phyloP scores from a whole-genome alignment of 1,140 invertebrate species.

The Spodoptera frugiperda region DNA sequence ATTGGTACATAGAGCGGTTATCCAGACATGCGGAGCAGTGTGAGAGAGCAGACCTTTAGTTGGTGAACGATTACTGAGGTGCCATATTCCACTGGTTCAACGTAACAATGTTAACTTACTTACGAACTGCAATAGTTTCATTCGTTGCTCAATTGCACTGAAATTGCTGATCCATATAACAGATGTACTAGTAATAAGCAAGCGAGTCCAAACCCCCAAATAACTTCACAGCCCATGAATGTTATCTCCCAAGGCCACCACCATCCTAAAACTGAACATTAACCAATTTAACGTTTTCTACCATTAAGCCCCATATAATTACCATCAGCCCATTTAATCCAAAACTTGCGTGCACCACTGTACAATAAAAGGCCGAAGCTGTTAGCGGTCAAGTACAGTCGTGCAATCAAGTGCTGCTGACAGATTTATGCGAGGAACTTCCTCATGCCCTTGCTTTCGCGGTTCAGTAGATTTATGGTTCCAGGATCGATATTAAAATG shows the following conservation, averaged over 20 bases:
- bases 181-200: too few relatives aligned
- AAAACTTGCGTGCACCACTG: constrained; percentile 28
- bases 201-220: too few relatives aligned
- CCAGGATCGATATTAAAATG: constrained; percentile 38
- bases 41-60: too few relatives aligned
- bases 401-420: constrained; percentile 42
- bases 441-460: constrained; percentile 15
- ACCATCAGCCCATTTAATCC: background rate
- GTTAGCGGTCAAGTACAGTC: constrained; percentile 45
- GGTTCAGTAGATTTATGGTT: constrained; percentile 30
- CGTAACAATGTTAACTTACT: too few relatives aligned
- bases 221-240: background rate
- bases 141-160: too few relatives aligned
- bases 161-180: too few relatives aligned
- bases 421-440: constrained; percentile 44
- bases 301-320: background rate
- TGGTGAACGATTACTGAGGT: too few relatives aligned
- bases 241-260: background rate
- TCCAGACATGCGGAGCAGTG: too few relatives aligned
- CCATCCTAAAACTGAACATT: background rate
- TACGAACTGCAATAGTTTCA: too few relatives aligned
- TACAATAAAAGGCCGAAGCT: constrained; percentile 24
- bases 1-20: too few relatives aligned
- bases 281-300: background rate
- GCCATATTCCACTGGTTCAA: too few relatives aligned